Percentiles rank a stretch among this genome's conserved stretches.
These are phyloP conservation scores for Eidolon dupreanum DNA, from an alignment of 2,797 vertebrate species.

Conservation along the genomic window DNA sequence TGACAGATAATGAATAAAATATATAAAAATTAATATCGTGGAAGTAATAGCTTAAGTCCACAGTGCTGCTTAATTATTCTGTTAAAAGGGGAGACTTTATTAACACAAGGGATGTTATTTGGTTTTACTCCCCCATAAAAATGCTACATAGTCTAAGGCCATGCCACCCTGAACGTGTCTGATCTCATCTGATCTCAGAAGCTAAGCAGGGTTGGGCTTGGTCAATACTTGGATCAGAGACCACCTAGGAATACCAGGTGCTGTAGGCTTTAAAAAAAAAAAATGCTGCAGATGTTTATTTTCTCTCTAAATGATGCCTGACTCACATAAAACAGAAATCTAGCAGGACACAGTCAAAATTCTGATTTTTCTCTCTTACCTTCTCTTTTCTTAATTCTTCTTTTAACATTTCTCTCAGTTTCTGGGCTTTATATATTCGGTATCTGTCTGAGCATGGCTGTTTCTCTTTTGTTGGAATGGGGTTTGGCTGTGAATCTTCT, in stretches of 20 bases:
- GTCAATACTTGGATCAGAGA: too few relatives aligned
- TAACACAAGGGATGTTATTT: not conserved
- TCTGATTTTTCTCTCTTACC: slow-evolving; percentile 84
- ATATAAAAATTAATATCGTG: not conserved
- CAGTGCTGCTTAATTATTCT: not conserved
- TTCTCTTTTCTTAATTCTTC: slow-evolving; percentile 93
- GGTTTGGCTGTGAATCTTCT: slow-evolving; percentile 66
- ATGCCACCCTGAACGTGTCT: too few relatives aligned
- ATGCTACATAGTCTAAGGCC: not conserved
- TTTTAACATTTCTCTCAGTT: slow-evolving; percentile 93
- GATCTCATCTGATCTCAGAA: too few relatives aligned
- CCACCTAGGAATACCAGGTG: too few relatives aligned
- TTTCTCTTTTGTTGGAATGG: slow-evolving; percentile 75
- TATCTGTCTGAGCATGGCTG: slow-evolving; percentile 89
- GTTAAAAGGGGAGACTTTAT: not conserved
- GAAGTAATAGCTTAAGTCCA: not conserved
- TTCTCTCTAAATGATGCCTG: not conserved
- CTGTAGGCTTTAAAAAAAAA: too few relatives aligned
- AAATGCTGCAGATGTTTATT: not conserved
- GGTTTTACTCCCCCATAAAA: not conserved
- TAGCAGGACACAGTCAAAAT: slow-evolving; percentile 1
- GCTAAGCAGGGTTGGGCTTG: too few relatives aligned
- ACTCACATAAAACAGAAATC: slow-evolving; percentile 21
- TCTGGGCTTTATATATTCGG: slow-evolving; percentile 92
- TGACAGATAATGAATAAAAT: slow-evolving; percentile 30